Conservation (phyloP, 2,113 vertebrate genomes). For the Xiphias gladius region DNA sequence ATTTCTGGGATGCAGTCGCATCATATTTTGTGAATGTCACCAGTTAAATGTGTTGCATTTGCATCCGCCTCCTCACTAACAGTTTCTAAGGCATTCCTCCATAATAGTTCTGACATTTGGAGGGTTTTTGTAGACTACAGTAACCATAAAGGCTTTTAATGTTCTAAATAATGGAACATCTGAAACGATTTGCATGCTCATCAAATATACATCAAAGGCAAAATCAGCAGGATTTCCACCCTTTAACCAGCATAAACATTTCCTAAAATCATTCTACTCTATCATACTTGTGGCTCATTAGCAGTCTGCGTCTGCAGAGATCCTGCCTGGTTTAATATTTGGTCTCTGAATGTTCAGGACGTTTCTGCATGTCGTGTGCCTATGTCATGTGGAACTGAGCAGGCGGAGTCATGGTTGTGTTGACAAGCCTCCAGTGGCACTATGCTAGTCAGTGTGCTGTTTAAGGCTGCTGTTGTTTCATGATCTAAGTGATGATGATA, state of each 20-base stretch:
- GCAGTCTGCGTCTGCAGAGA: not conserved
- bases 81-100: not conserved
- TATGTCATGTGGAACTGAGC: not conserved
- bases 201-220: conserved; percentile 22
- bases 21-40: not conserved
- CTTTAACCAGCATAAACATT: conserved; percentile 8
- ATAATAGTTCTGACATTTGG: not conserved
- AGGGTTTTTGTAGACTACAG: not conserved
- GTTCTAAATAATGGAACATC: not conserved
- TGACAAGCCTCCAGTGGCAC: not conserved
- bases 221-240: not conserved
- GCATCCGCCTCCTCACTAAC: conserved; percentile 1
- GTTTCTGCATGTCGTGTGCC: not conserved
- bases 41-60: not conserved
- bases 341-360: not conserved
- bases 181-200: conserved; percentile 14
- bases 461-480: not conserved
- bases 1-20: not conserved
- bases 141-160: not conserved
- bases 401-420: not conserved
- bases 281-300: not conserved
- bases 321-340: not conserved
- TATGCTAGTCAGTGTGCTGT: not conserved
- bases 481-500: not conserved
- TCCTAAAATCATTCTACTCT: not conserved